phyloP scores from a whole-genome alignment of 2,888 invertebrate genomes.

The Himalopsyche japonica region DNA sequence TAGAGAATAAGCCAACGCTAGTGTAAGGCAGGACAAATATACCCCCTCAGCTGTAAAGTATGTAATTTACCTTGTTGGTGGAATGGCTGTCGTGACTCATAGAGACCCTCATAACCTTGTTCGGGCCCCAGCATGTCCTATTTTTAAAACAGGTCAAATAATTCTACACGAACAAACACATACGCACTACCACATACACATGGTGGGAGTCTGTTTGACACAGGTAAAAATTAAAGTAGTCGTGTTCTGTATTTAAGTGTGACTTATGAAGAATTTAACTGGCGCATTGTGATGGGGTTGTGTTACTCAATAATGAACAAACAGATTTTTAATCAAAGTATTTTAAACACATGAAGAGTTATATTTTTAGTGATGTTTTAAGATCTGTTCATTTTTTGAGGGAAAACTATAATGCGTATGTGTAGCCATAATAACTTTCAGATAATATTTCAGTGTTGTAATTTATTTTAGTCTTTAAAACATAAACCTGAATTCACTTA shows the following conservation, averaged over 20 bases:
- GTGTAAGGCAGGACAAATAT: not conserved
- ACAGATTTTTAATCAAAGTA: no score
- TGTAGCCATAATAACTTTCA: no score
- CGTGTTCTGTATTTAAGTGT: conserved; percentile 15
- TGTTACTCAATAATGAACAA: not conserved
- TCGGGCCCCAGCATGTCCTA: conserved; percentile 92
- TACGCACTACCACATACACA: conserved; percentile 40
- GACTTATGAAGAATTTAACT: conserved; percentile 5
- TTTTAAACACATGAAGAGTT: no score
- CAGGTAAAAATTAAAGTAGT: not conserved
- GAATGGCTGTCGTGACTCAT: conserved; percentile 89
- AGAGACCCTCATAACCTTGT: conserved; percentile 91
- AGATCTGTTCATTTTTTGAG: no score
- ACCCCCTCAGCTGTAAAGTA: conserved; percentile 12
- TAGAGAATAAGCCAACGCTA: not conserved
- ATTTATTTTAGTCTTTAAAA: not conserved
- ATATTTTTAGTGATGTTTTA: no score
- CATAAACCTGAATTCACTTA: not conserved
- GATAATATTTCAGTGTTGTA: no score
- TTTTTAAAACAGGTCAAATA: conserved; percentile 39
- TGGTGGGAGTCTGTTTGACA: not conserved
- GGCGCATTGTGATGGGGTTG: not conserved
- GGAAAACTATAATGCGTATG: no score
- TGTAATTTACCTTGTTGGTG: conserved; percentile 79
- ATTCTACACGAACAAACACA: conserved; percentile 49